A percentile compares a stretch with the other conserved stretches of the same genome.
Conservation (phyloP, 2,888 invertebrate species). For the Synanthedon myopaeformis region DNA sequence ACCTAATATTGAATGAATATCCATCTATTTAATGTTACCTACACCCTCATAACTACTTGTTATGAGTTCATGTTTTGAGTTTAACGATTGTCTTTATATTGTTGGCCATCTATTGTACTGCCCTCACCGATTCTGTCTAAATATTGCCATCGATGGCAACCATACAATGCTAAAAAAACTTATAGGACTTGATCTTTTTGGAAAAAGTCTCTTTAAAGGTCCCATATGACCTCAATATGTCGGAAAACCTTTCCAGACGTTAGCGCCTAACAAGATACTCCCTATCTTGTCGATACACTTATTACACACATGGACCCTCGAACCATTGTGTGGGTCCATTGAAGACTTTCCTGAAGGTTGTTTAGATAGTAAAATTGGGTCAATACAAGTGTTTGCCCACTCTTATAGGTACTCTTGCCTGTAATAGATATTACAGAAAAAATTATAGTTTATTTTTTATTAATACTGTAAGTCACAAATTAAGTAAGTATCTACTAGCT, state of each 20-base stretch:
- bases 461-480: no score
- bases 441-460: no score
- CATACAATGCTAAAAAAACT: no score
- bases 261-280: neutral
- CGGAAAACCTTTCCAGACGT: neutral
- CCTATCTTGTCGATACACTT: neutral
- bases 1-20: no score
- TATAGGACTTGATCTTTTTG: neutral
- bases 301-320: neutral
- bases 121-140: neutral
- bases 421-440: no score
- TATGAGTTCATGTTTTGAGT: no score
- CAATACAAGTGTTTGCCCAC: neutral
- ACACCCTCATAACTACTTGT: neutral
- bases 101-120: neutral
- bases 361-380: conserved; percentile 9
- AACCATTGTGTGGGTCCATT: neutral
- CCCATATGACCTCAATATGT: neutral
- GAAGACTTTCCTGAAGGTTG: conserved; percentile 4
- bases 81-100: neutral
- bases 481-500: no score
- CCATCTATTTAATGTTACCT: neutral
- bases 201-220: neutral
- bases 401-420: no score
- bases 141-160: no score